Evolutionary conservation across 2,113 vertebrate species (phyloP).

Genomic region (Epinephelus fuscoguttatus): DNA sequence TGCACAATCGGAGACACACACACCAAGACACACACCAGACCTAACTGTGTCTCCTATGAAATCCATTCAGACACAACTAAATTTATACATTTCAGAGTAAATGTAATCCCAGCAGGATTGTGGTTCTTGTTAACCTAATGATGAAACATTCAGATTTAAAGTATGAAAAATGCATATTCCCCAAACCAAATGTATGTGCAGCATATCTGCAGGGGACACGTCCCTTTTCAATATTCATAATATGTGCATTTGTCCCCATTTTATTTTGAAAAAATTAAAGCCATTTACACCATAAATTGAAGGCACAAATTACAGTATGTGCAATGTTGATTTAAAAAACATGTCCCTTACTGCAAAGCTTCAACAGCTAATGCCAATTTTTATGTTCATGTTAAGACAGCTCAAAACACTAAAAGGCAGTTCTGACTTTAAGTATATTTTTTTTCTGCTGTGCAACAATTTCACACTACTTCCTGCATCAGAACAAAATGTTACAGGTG

Average conservation of each 20-base stretch:
- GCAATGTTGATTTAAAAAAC: no score
- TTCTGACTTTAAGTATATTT: not conserved
- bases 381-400: not conserved
- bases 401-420: not conserved
- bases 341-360: not conserved
- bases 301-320: no score
- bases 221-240: no score
- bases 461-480: not conserved
- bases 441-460: not conserved
- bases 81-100: not conserved
- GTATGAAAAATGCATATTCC: not conserved
- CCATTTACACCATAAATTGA: no score
- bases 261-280: no score
- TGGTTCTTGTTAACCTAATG: not conserved
- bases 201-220: no score
- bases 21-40: constrained; percentile 4
- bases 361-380: not conserved
- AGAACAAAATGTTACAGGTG: constrained; percentile 8
- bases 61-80: not conserved
- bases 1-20: not conserved
- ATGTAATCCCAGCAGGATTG: not conserved
- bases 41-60: not conserved
- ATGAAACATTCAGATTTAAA: not conserved
- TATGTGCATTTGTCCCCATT: no score
- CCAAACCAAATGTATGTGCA: not conserved